Evolutionary conservation across 2,797 vertebrate species (phyloP), one percentile per base, ranked within the genome.

Genomic region (Chaenodraco wilsoni): DNA sequence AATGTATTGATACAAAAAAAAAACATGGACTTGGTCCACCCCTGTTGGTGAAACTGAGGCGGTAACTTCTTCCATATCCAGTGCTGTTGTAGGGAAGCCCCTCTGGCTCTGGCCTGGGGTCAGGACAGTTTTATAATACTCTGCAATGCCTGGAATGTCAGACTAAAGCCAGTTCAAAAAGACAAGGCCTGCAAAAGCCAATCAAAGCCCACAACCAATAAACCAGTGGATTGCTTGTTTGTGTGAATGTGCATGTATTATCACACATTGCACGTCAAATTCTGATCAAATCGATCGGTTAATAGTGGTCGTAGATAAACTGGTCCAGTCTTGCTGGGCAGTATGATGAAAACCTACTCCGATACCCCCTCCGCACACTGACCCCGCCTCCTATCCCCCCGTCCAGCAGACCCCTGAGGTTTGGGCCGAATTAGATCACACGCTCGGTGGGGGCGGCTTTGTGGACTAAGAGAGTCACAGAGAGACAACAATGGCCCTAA

Each of bases 101-200:
- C 78, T 81, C 57, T 68, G 72, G 84, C 67, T 54, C 27, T 63
- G 63, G 79, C 82, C 76, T 59, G 80, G 74, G 80, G 74, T 90
- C 74, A 72, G 79, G 86, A 91, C 84, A 86, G 87, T 89, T 93
- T 92, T 92, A 89, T 92, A 93, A 92, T 89, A 85, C 88, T 89
- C 87, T 84, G 89, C 91, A 90, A 93, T 93, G 91, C 68, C 61
- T 87, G 92, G 92, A 93, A 93, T 93, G 91, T 90, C 81, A 77
- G 69, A 58, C 80, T 90, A 93, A 91, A 85, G 74, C 91, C 82
- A 76, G 82, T 78, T 88, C 76, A 88, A 86, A 88, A 87, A 83
- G 88, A 87, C 61, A 82, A 77, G 54, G 70, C 69, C 76, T 69
- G 77, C 46, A 72, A 71, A 78, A 83, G 64, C 73, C 73, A 83